Conservation (phyloP, 2,113 vertebrate species). For the Phyllopteryx taeniolatus region DNA sequence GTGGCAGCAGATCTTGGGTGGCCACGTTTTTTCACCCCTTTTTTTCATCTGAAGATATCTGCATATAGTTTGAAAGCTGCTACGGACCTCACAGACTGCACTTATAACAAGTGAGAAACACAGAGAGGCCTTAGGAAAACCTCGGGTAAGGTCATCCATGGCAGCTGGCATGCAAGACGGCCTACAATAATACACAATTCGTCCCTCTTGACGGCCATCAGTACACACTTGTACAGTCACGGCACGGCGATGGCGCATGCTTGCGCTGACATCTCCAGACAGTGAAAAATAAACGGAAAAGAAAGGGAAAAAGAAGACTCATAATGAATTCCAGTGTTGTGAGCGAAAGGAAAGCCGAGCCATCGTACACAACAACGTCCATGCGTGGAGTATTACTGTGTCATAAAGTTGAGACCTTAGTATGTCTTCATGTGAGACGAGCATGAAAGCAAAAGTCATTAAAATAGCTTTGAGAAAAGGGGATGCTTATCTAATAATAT, state of each 20-base stretch:
- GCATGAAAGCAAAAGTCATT: conserved; percentile 74
- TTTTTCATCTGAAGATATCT: conserved; percentile 54
- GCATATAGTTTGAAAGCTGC: conserved; percentile 38
- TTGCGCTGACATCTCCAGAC: conserved; percentile 57
- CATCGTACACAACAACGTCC: conserved; percentile 18
- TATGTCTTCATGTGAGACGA: conserved; percentile 43
- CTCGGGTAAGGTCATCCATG: conserved; percentile 55
- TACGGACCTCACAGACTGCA: conserved; percentile 55
- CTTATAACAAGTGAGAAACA: conserved; percentile 32
- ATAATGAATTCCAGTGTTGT: conserved; percentile 65
- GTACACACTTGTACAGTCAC: conserved; percentile 49
- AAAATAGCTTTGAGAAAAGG: conserved; percentile 78
- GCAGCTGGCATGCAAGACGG: conserved; percentile 55
- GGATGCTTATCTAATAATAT: conserved; percentile 82
- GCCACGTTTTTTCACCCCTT: conserved; percentile 14
- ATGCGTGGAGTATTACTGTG: conserved; percentile 25
- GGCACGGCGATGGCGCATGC: conserved; percentile 43
- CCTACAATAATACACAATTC: conserved; percentile 65
- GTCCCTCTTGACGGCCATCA: conserved; percentile 49
- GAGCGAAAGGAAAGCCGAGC: conserved; percentile 41
- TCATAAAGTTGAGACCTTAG: conserved; percentile 39
- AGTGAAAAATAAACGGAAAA: conserved; percentile 66
- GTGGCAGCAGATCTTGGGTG: conserved; percentile 36
- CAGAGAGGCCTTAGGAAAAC: conserved; percentile 33
- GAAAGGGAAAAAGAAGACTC: conserved; percentile 58